Conservation (phyloP, 2,888 invertebrate genomes). For the Cryptosula pallasiana region DNA sequence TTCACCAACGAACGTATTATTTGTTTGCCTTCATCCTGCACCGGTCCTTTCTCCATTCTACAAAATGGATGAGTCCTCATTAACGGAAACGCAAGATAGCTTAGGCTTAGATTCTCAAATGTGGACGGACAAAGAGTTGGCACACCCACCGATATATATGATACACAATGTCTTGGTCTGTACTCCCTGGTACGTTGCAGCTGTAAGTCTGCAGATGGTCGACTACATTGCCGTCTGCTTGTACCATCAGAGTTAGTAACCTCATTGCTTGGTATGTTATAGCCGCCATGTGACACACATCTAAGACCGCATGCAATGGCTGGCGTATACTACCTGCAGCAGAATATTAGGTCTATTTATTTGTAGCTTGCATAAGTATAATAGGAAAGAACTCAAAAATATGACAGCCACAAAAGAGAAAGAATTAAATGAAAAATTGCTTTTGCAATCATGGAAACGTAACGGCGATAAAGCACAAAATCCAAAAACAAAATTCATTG, state of each 20-base stretch:
- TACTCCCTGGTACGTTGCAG: neutral
- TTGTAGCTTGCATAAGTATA: too few species aligned
- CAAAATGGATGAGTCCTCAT: too few species aligned
- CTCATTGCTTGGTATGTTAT: neutral
- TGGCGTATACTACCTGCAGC: neutral
- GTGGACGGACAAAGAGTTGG: too few species aligned
- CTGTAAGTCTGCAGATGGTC: neutral
- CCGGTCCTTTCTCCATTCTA: slow-evolving; percentile 11
- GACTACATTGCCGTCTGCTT: slow-evolving; percentile 5
- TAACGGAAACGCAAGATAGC: too few species aligned
- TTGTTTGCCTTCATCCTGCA: slow-evolving; percentile 10
- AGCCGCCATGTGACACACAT: neutral
- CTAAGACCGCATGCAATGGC: slow-evolving; percentile 8
- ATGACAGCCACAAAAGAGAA: too few species aligned
- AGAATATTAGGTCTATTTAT: too few species aligned
- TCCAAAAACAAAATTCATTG: too few species aligned
- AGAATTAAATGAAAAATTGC: too few species aligned
- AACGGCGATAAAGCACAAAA: too few species aligned
- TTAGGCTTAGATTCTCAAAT: too few species aligned
- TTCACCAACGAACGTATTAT: slow-evolving; percentile 1
- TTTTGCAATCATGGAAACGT: too few species aligned
- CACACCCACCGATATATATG: slow-evolving; percentile 21
- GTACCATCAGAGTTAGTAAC: slow-evolving; percentile 1
- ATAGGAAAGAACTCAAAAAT: too few species aligned
- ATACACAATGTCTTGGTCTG: slow-evolving; percentile 13